Evolutionary conservation across 2,797 vertebrate species (phyloP).

Genomic region (Helostoma temminkii): DNA sequence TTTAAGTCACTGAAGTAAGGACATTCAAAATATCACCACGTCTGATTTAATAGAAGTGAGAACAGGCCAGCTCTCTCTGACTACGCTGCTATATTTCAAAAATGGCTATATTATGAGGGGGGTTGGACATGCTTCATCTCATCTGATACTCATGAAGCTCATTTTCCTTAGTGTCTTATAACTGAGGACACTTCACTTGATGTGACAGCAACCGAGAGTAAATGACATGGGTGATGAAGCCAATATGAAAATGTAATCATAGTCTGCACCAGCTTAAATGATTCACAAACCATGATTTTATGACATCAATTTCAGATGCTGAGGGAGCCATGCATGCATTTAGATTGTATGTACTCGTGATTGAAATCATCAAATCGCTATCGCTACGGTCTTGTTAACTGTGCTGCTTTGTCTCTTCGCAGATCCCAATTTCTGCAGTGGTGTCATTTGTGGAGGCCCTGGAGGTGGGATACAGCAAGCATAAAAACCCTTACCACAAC

Average conservation of each 20-base stretch:
- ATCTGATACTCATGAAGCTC: slow-evolving; percentile 28
- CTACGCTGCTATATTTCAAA: slow-evolving; percentile 31
- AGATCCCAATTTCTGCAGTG: slow-evolving; percentile 98
- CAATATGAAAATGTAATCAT: slow-evolving; percentile 43
- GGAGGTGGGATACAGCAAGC: slow-evolving; percentile 97
- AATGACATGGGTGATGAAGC: slow-evolving; percentile 53
- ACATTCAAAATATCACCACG: background rate
- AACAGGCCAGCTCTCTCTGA: no score
- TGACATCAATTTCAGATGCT: slow-evolving; percentile 40
- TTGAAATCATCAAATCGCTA: slow-evolving; percentile 22
- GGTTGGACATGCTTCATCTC: slow-evolving; percentile 39
- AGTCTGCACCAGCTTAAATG: slow-evolving; percentile 24
- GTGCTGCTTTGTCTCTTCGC: slow-evolving; percentile 44
- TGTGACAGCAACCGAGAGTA: slow-evolving; percentile 48
- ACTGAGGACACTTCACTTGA: slow-evolving; percentile 49
- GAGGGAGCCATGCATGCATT: background rate
- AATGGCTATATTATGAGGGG: slow-evolving; percentile 27
- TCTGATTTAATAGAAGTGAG: slow-evolving; percentile 22
- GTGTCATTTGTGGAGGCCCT: slow-evolving; percentile 97
- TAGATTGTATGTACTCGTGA: slow-evolving; percentile 7
- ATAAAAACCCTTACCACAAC: slow-evolving; percentile 99
- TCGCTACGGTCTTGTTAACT: slow-evolving; percentile 4
- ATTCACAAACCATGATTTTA: slow-evolving; percentile 43
- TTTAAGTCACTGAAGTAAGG: slow-evolving; percentile 25
- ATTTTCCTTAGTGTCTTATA: slow-evolving; percentile 35